phyloP scores from a whole-genome alignment of 2,113 vertebrate species.

The Cyrtonyx montezumae region DNA sequence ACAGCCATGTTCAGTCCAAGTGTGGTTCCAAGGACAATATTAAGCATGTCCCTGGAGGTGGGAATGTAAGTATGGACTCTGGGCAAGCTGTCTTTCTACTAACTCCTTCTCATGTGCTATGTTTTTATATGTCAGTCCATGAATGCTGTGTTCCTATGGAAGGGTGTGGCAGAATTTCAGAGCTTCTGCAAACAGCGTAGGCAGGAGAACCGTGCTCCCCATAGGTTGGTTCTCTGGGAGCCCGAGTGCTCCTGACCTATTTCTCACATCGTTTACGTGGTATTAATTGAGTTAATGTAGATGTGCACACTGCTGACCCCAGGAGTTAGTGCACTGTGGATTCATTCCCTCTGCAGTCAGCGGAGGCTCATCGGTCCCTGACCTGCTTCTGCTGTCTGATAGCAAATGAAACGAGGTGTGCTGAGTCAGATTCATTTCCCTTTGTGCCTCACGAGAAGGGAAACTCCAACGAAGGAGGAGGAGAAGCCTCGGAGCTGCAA shows the following conservation, averaged over 20 bases:
- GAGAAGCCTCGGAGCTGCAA: background rate
- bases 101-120: background rate
- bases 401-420: no score
- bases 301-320: rapidly evolving
- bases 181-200: background rate
- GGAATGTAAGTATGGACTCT: constrained; percentile 94
- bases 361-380: background rate
- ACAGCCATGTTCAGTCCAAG: constrained; percentile 98
- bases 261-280: background rate
- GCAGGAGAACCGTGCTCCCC: background rate
- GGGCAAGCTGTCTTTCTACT: constrained; percentile 44
- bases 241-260: rapidly evolving
- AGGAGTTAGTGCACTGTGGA: rapidly evolving
- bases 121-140: background rate
- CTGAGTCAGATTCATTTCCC: background rate
- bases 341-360: background rate
- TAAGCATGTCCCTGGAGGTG: constrained; percentile 99
- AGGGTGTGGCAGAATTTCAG: background rate
- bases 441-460: background rate
- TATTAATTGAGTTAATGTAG: rapidly evolving
- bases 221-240: rapidly evolving
- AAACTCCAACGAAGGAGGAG: background rate
- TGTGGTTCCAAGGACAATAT: constrained; percentile 99
- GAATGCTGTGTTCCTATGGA: background rate
- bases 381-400: background rate